A percentile compares a stretch with the other conserved stretches of the same genome.
Evolutionary conservation across 2,888 invertebrate genomes (phyloP).

Genomic region (Apamea crenata): DNA sequence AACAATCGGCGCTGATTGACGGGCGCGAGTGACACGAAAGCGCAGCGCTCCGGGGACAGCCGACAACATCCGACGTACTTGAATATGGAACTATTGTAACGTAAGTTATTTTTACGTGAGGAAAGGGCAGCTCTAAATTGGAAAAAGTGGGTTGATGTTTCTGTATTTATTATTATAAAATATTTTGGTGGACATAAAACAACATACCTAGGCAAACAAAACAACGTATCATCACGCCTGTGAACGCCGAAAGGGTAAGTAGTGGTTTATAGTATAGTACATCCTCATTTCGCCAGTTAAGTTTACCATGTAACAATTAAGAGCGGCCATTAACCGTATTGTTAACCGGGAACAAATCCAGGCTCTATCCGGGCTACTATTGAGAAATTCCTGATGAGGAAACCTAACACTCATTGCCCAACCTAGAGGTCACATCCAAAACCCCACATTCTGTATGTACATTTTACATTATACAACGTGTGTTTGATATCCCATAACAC

Average conservation of each 20-base stretch:
- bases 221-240: neutral
- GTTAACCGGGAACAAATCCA: neutral
- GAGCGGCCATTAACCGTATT: neutral
- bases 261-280: neutral
- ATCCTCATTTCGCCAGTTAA: neutral
- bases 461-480: too few relatives aligned
- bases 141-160: neutral
- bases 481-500: too few relatives aligned
- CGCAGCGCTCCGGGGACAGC: constrained; percentile 35
- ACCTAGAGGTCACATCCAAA: neutral
- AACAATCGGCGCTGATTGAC: constrained; percentile 63
- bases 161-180: neutral
- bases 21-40: constrained; percentile 59
- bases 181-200: too few relatives aligned
- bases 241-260: neutral
- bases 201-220: neutral
- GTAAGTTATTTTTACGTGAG: constrained; percentile 41
- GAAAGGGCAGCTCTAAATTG: constrained; percentile 20
- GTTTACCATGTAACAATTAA: neutral
- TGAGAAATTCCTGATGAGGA: neutral
- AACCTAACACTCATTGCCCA: neutral
- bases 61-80: constrained; percentile 58
- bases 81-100: constrained; percentile 40
- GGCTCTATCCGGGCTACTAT: neutral
- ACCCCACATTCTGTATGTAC: neutral